phyloP scores from a whole-genome alignment of 2,113 vertebrate species.

The Hyla sarda region DNA sequence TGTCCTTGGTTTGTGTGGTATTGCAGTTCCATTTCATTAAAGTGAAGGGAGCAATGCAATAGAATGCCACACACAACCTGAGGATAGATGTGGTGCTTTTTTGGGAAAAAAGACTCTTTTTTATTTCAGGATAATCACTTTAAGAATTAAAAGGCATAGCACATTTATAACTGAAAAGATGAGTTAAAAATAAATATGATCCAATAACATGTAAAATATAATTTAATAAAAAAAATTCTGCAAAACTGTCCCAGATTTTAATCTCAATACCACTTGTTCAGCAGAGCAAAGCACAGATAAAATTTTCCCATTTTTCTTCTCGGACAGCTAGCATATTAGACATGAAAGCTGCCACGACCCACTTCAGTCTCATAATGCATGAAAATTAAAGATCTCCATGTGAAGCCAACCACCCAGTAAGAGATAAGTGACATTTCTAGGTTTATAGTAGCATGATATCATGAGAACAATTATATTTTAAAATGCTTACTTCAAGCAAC shows the following conservation, averaged over 20 bases:
- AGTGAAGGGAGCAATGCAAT: too few species aligned
- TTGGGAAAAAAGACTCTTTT: too few species aligned
- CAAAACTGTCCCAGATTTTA: background rate
- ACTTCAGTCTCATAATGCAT: background rate
- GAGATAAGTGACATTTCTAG: background rate
- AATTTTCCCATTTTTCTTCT: conserved; percentile 9
- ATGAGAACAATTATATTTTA: background rate
- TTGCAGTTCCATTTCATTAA: too few species aligned
- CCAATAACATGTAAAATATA: background rate
- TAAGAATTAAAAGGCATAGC: background rate
- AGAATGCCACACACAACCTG: too few species aligned
- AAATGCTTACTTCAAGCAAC: background rate
- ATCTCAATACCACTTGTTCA: conserved; percentile 14
- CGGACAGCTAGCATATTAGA: background rate
- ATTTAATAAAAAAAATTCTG: background rate
- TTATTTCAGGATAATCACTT: too few species aligned
- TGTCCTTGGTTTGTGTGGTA: too few species aligned
- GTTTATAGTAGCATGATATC: background rate
- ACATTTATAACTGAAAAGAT: background rate
- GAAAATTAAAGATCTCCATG: background rate
- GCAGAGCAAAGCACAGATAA: background rate
- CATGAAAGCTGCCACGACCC: background rate
- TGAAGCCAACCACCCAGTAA: background rate
- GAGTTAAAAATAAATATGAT: background rate
- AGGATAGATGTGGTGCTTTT: too few species aligned